These are phyloP conservation scores for Pseudochirops cupreus DNA, from an alignment of 2,797 vertebrate species.

Conservation along the genomic window DNA sequence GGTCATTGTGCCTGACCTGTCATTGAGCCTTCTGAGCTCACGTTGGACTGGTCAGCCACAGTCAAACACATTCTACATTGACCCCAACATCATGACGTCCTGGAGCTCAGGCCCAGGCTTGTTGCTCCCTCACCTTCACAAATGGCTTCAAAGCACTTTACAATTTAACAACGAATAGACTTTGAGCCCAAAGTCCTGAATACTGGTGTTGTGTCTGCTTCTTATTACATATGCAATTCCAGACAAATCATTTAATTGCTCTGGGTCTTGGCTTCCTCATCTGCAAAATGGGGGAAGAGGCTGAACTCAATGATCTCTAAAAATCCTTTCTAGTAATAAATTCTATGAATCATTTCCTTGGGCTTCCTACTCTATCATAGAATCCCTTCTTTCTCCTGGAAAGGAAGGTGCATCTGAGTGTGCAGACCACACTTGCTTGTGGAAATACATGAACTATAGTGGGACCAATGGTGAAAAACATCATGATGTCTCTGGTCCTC, in stretches of 20 bases:
- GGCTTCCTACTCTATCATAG: background rate
- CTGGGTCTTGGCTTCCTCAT: accelerated
- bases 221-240: background rate
- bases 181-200: background rate
- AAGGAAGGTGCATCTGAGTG: background rate
- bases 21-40: background rate
- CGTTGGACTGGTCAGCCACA: accelerated
- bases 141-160: background rate
- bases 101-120: background rate
- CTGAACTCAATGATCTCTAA: background rate
- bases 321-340: background rate
- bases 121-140: background rate
- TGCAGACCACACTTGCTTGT: background rate
- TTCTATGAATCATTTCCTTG: background rate
- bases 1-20: background rate
- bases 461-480: background rate
- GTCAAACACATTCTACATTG: background rate
- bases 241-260: background rate
- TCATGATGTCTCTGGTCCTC: background rate
- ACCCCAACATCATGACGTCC: background rate
- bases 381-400: background rate
- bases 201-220: background rate
- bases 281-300: background rate
- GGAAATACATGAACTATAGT: background rate
- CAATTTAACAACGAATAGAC: background rate